A percentile compares a stretch with the other conserved stretches of the same genome.
These are phyloP conservation scores for Bubo blakistoni DNA, from an alignment of 2,113 vertebrate species.

Conservation along the genomic window DNA sequence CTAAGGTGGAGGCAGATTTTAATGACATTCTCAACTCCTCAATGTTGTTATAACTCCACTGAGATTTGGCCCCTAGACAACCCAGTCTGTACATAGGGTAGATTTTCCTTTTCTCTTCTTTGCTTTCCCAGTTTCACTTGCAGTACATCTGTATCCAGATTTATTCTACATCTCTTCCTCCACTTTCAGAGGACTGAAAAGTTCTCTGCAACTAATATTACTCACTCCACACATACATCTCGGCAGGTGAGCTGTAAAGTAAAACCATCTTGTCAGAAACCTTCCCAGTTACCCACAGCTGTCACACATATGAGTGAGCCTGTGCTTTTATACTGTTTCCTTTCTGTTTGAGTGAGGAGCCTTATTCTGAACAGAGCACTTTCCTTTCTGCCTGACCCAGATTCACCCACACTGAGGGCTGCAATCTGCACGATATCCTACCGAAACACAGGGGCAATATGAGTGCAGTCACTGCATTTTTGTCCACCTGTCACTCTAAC, in stretches of 20 bases:
- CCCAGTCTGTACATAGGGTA: not conserved
- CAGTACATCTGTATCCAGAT: not conserved
- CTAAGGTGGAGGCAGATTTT: not conserved
- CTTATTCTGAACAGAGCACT: not conserved
- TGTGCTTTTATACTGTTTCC: not conserved
- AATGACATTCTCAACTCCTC: not conserved
- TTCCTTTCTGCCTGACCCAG: not conserved
- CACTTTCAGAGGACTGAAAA: not conserved
- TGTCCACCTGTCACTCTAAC: conserved; percentile 11
- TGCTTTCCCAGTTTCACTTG: not conserved
- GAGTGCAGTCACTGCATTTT: not conserved
- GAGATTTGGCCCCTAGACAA: not conserved
- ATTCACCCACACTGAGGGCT: not conserved
- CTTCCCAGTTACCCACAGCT: not conserved
- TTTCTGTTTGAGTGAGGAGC: not conserved
- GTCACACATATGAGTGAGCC: not conserved
- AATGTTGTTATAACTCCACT: not conserved
- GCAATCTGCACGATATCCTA: not conserved
- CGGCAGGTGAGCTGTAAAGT: not conserved
- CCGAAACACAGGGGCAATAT: not conserved
- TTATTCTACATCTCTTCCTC: not conserved
- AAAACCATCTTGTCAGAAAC: conserved; percentile 6
- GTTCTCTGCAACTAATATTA: not conserved
- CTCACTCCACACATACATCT: not conserved
- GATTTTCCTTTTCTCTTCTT: not conserved